phyloP scores from a whole-genome alignment of 1,140 invertebrate species.

The Colletes gigas region DNA sequence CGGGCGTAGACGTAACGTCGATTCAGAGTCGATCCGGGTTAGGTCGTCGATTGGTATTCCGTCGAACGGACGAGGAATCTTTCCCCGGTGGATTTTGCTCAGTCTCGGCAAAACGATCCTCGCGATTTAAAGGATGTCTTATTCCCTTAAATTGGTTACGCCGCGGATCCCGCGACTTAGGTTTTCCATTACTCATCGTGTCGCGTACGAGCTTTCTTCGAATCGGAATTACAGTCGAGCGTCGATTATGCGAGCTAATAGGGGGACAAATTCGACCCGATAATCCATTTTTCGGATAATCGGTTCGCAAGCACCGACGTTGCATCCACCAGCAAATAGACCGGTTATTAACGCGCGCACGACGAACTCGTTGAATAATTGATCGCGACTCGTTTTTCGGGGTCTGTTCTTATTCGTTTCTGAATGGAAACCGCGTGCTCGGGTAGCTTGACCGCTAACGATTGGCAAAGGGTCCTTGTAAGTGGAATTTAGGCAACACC shows the following conservation, averaged over 20 bases:
- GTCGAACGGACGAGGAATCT: too few species aligned
- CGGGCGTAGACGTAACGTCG: conserved; percentile 2
- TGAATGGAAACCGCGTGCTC: background rate
- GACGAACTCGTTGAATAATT: background rate
- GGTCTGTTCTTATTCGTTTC: background rate
- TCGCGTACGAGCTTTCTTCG: too few species aligned
- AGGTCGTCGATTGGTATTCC: background rate
- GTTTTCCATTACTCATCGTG: background rate
- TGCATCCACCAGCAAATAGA: too few species aligned
- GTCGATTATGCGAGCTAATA: too few species aligned
- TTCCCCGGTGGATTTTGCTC: background rate
- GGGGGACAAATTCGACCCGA: too few species aligned
- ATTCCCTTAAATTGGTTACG: background rate
- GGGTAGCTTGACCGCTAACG: too few species aligned
- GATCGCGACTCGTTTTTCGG: too few species aligned
- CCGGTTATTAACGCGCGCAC: too few species aligned
- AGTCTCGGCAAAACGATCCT: background rate
- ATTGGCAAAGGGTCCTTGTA: too few species aligned
- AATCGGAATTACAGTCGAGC: too few species aligned
- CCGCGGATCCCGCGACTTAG: background rate
- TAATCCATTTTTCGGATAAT: too few species aligned
- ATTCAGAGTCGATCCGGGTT: background rate
- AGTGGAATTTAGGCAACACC: background rate
- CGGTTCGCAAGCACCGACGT: too few species aligned
- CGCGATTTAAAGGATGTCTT: background rate